These are phyloP conservation scores for Carcina quercana DNA, from an alignment of 2,888 invertebrate genomes.

Conservation along the genomic window DNA sequence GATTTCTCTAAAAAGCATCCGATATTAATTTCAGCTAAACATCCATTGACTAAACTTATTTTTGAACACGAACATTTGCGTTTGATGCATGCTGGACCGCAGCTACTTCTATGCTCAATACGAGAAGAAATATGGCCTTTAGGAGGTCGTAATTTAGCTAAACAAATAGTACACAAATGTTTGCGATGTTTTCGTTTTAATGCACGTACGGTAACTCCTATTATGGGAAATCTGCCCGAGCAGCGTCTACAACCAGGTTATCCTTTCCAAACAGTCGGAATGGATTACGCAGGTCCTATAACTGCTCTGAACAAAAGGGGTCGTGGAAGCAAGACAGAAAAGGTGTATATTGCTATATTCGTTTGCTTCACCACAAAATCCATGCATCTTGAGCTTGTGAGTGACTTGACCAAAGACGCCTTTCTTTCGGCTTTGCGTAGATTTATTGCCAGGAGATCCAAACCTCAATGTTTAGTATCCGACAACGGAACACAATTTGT, in stretches of 20 bases:
- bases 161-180: slow-evolving; percentile 2
- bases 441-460: slow-evolving; percentile 5
- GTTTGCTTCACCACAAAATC: slow-evolving; percentile 12
- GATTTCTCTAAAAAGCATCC: slow-evolving; percentile 6
- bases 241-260: slow-evolving; percentile 9
- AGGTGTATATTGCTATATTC: slow-evolving; percentile 5
- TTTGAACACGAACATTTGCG: slow-evolving; percentile 4
- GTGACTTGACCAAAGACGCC: slow-evolving; percentile 10
- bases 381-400: slow-evolving; percentile 11
- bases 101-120: neutral
- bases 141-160: slow-evolving; percentile 8
- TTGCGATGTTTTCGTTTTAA: slow-evolving; percentile 5
- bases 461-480: neutral
- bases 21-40: slow-evolving; percentile 2
- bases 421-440: slow-evolving; percentile 11
- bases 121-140: slow-evolving; percentile 5
- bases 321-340: neutral
- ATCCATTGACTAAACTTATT: slow-evolving; percentile 2
- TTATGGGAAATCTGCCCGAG: slow-evolving; percentile 10
- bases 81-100: slow-evolving; percentile 6
- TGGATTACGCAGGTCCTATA: slow-evolving; percentile 1
- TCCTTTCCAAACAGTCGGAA: slow-evolving; percentile 6
- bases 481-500: neutral
- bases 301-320: neutral
- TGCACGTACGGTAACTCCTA: slow-evolving; percentile 4